Evolutionary conservation across 92 coral and sea anemone genomes (phyloP).

Genomic region (Epizoanthus rinbou): DNA sequence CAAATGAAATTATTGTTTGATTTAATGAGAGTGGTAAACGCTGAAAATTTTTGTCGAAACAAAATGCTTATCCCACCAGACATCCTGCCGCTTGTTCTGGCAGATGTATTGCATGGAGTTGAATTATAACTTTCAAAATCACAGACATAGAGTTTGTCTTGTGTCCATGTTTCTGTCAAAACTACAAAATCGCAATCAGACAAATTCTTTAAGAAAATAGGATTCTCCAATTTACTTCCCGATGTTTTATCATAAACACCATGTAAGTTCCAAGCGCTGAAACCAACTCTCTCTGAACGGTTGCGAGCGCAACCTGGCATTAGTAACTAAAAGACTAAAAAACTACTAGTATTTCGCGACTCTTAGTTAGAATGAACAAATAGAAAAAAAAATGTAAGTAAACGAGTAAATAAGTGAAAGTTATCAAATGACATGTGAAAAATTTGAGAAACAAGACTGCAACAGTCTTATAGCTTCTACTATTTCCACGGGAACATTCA

Average conservation of each 20-base stretch:
- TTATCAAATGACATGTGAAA: not conserved
- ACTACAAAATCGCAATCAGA: too few species aligned
- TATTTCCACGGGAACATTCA: constrained; percentile 26
- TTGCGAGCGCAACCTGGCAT: not conserved
- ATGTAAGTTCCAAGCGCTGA: not conserved
- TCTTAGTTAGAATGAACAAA: not conserved
- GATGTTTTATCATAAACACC: not conserved
- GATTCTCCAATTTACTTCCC: not conserved
- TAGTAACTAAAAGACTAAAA: not conserved
- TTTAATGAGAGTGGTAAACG: not conserved
- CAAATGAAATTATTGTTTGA: not conserved
- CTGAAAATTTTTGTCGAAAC: not conserved
- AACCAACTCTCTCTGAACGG: not conserved
- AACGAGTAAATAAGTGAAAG: not conserved
- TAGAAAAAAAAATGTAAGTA: too few species aligned
- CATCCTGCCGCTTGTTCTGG: constrained; percentile 2
- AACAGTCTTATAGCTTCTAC: constrained; percentile 22
- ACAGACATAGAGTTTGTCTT: not conserved
- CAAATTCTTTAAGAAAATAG: not conserved
- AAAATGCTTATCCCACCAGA: not conserved
- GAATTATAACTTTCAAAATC: not conserved
- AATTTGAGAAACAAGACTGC: not conserved
- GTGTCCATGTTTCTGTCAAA: not conserved
- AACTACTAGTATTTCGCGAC: not conserved
- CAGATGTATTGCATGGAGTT: not conserved